phyloP scores from a whole-genome alignment of 2,888 invertebrate species.

The Aphidoletes aphidimyza region DNA sequence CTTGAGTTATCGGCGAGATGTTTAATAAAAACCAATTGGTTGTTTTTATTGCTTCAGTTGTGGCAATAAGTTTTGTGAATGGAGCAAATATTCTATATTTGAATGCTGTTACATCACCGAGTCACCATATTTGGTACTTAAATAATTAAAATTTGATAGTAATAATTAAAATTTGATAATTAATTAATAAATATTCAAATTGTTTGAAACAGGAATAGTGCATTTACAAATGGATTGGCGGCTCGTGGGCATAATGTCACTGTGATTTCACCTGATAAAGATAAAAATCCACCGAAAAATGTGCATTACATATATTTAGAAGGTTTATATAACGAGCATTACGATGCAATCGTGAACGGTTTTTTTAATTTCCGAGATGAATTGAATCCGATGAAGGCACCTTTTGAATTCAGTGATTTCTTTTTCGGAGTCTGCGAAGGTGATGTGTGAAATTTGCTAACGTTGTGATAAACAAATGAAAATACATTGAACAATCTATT shows the following conservation, averaged over 20 bases:
- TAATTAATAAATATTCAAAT: neutral
- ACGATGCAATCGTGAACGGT: neutral
- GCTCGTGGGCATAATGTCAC: conserved; percentile 58
- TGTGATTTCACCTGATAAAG: conserved; percentile 59
- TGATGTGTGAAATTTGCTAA: no score
- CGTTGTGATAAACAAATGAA: no score
- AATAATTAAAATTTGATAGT: no score
- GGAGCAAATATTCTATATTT: conserved; percentile 63
- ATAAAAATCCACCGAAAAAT: conserved; percentile 58
- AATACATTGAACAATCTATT: no score
- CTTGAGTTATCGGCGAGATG: no score
- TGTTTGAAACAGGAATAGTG: conserved; percentile 56
- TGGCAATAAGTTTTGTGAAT: conserved; percentile 62
- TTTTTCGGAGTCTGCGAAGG: neutral
- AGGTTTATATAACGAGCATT: conserved; percentile 55
- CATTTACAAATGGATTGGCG: conserved; percentile 56
- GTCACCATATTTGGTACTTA: conserved; percentile 67
- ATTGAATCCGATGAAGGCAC: neutral
- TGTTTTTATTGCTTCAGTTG: neutral
- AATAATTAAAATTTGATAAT: neutral
- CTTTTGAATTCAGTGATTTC: neutral
- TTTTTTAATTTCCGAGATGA: no score
- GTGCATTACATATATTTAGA: conserved; percentile 61
- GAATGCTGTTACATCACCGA: neutral
- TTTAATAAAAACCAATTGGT: neutral